These are phyloP conservation scores for Drosophila pallidifrons DNA, from an alignment of 1,140 invertebrate genomes.

Conservation along the genomic window DNA sequence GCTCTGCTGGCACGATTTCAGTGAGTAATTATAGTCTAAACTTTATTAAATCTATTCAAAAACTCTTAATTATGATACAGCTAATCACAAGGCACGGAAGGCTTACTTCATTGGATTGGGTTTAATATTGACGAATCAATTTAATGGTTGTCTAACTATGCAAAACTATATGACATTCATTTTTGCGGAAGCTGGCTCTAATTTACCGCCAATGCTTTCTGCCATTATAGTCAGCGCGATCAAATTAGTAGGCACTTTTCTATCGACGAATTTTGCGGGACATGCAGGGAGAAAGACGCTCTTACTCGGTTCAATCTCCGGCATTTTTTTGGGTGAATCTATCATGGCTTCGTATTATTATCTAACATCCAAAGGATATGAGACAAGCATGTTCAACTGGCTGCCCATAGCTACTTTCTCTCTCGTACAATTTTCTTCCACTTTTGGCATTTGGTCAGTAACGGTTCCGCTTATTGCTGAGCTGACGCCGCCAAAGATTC, in stretches of 20 bases:
- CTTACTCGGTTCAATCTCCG: constrained; percentile 45
- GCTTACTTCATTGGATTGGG: constrained; percentile 52
- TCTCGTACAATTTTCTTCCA: constrained; percentile 45
- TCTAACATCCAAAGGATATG: constrained; percentile 39
- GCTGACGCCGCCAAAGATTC: constrained; percentile 11
- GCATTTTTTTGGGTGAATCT: constrained; percentile 36
- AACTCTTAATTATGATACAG: constrained; percentile 1
- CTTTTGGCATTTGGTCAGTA: constrained; percentile 23
- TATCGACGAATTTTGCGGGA: constrained; percentile 85
- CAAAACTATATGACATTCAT: constrained; percentile 87
- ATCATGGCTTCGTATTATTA: constrained; percentile 39
- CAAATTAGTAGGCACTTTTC: constrained; percentile 85
- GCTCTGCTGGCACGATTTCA: constrained; percentile 37
- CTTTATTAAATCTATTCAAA: no score
- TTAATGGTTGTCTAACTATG: constrained; percentile 85
- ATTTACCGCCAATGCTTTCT: constrained; percentile 86
- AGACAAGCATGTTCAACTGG: constrained; percentile 34
- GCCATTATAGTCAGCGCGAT: constrained; percentile 91
- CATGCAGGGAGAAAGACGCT: constrained; percentile 82
- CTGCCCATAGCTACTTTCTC: constrained; percentile 55
- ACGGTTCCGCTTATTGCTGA: constrained; percentile 11
- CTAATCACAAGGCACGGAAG: constrained; percentile 36
- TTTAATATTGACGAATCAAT: constrained; percentile 76
- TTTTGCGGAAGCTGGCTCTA: constrained; percentile 87
- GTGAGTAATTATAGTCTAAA: constrained; percentile 22